Base-by-base conservation (phyloP, 2,797 vertebrate species). In the Mus caroli region DNA sequence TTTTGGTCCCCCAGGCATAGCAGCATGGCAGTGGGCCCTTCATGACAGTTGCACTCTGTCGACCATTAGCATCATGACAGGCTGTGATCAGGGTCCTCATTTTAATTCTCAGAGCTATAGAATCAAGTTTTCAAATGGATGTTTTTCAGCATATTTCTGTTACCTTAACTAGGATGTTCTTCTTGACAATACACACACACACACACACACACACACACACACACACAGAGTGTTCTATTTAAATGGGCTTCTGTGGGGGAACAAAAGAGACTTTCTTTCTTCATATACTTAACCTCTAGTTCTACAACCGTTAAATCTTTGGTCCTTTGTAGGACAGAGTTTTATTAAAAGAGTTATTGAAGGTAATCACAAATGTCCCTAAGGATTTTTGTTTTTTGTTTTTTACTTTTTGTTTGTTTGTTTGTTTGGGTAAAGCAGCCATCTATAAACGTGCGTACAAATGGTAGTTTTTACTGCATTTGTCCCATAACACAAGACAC, bases 401-500 rank as follows among this genome's bases (percentile, higher is more conserved):
- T 43, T 43, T 43, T 43, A 4, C 3, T 43, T 43, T 67, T 67
- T 15, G 3, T 60, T 60, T 80, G 3, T 58, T 58, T 82, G 22
- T 14, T 58, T 46, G 50, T 88, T 80, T 92, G 37, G 69, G 7
- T 71, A 77, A 93, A 94, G 75, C 40, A 85, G 15, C 94, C 28
- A 73, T 95, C 95, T 94, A 4, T 92, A 94, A 94, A 31, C 14
- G 26, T 91, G 43, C 90, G 2, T 90, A 20, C 22, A 73, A 88
- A 58, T 11, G 78, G 2, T 62, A 80, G n/a, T 88, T 91, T 97
- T 94, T 96, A 91, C 93, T 95, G 77, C 13, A 64, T 37, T 79
- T 80, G 95, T 85, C 15, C n/a, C 13, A 34, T 94, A 95, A 95
- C 80, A 92, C 67, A 54, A 97, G 87, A 73, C 67, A 93, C 22